Percentiles rank a stretch among this genome's conserved stretches.
Conservation (phyloP, 2,113 vertebrate species). For the Bufo gargarizans region DNA sequence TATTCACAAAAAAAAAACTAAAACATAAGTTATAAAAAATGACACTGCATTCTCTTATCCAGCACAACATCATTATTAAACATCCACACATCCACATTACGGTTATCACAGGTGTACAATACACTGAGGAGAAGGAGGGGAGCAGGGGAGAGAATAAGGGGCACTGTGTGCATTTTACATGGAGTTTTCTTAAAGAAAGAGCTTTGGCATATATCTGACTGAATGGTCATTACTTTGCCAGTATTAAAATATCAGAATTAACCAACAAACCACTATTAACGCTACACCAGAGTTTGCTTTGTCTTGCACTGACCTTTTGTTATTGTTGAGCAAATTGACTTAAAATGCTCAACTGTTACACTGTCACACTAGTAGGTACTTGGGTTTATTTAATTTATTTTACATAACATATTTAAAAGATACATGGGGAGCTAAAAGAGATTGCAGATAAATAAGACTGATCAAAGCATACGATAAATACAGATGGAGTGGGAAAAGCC, state of each 20-base stretch:
- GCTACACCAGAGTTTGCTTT: slow-evolving; percentile 64
- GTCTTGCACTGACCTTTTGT: slow-evolving; percentile 54
- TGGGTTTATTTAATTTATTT: slow-evolving; percentile 53
- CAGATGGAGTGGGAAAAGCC: slow-evolving; percentile 57
- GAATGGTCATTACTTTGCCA: slow-evolving; percentile 66
- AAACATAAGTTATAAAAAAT: slow-evolving; percentile 75
- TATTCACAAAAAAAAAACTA: slow-evolving; percentile 63
- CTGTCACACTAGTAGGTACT: slow-evolving; percentile 65
- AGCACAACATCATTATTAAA: slow-evolving; percentile 71
- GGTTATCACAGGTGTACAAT: slow-evolving; percentile 74
- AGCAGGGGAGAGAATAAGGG: slow-evolving; percentile 60
- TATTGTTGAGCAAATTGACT: slow-evolving; percentile 65
- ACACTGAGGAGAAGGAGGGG: slow-evolving; percentile 65
- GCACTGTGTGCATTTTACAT: slow-evolving; percentile 69
- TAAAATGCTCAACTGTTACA: slow-evolving; percentile 54
- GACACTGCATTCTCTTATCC: slow-evolving; percentile 73
- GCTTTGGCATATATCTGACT: slow-evolving; percentile 69
- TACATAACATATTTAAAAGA: slow-evolving; percentile 55
- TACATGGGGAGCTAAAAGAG: slow-evolving; percentile 52
- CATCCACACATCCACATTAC: slow-evolving; percentile 68
- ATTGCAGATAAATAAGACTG: slow-evolving; percentile 57
- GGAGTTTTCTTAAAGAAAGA: slow-evolving; percentile 69
- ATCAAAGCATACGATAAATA: slow-evolving; percentile 57
- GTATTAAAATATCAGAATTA: slow-evolving; percentile 67
- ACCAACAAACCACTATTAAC: slow-evolving; percentile 66